Percentiles rank a stretch among this genome's conserved stretches.
Evolutionary conservation across 2,113 vertebrate genomes (phyloP).

Genomic region (Telmatochromis brichardi): DNA sequence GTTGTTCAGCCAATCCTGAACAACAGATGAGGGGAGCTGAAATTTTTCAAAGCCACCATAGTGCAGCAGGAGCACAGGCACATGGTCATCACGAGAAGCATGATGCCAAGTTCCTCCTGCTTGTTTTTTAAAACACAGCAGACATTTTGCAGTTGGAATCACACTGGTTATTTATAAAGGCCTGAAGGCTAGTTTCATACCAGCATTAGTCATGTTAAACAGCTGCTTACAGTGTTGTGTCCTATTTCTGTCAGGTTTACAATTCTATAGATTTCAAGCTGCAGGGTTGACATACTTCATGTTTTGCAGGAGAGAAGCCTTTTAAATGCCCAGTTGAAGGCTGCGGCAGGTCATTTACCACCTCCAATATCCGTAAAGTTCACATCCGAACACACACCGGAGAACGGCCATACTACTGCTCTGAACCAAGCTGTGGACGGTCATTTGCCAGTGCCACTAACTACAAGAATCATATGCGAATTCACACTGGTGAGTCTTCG

Average conservation of each 20-base stretch:
- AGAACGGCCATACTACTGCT: slow-evolving; percentile 96
- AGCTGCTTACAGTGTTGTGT: background rate
- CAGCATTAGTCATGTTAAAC: background rate
- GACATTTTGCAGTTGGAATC: background rate
- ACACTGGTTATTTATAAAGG: background rate
- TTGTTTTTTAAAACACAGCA: background rate
- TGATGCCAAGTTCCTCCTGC: background rate
- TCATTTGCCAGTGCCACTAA: slow-evolving; percentile 98
- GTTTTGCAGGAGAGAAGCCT: slow-evolving; percentile 86
- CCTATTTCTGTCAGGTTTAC: background rate
- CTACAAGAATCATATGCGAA: slow-evolving; percentile 99
- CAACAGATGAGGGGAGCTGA: background rate
- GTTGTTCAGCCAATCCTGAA: background rate
- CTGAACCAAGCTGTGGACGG: slow-evolving; percentile 93
- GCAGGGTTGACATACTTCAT: background rate
- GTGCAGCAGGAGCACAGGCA: background rate
- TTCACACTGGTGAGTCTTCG: slow-evolving; percentile 83
- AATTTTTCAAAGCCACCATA: background rate
- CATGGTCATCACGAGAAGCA: background rate
- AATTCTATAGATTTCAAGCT: background rate
- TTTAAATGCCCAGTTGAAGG: slow-evolving; percentile 96
- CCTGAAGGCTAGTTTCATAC: background rate
- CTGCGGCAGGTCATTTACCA: slow-evolving; percentile 96
- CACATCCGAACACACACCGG: slow-evolving; percentile 98
- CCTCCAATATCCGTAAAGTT: slow-evolving; percentile 98